Base-by-base conservation (phyloP, 2,888 invertebrate species). In the Halocaridina rubra region DNA sequence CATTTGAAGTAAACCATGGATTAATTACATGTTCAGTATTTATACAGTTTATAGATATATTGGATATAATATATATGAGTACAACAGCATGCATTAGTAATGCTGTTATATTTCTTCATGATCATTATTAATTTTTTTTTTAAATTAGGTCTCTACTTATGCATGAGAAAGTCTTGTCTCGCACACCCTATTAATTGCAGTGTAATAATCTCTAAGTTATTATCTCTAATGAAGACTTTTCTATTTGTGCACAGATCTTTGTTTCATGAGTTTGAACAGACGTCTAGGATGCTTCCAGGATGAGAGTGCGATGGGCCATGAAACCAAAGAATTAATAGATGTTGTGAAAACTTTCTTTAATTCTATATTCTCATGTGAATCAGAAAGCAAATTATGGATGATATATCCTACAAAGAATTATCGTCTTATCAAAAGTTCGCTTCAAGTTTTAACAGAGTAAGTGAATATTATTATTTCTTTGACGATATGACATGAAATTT, bases 221-320 rank as follows among this genome's bases (percentile, higher is more conserved):
- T n/a, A n/a, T n/a, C n/a, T n/a, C n/a, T n/a, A n/a, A n/a, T n/a
- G n/a, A n/a, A n/a, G n/a, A n/a, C n/a, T n/a, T n/a, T n/a, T n/a
- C n/a, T n/a, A n/a, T n/a, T n/a, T n/a, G n/a, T n/a, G 32, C 27
- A 8, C 77, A 84, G 82, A 32, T 72, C 24, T 84, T 8, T 78
- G 84, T 22, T 29, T 84, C 10, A 33, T 84, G 19, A 32, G 79
- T 3, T 24, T 84, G n/a, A 84, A 84, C 75, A 72, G 59, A 57
- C 74, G 80, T 33, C 13, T 84, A 29, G 79, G 80, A 10, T 74
- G 84, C 24, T 64, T 84, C 46, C 67, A 80, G 1, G 64, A 64
- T n/a, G 39, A 33, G n/a, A 24, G 67, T 1, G 4, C 24, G 0
- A 19, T 27, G 4, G 64, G 57, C 64, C 67, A 72, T 8, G 32